Evolutionary conservation across 1,140 invertebrate genomes (phyloP).

Genomic region (Pseudomyrmex gracilis): DNA sequence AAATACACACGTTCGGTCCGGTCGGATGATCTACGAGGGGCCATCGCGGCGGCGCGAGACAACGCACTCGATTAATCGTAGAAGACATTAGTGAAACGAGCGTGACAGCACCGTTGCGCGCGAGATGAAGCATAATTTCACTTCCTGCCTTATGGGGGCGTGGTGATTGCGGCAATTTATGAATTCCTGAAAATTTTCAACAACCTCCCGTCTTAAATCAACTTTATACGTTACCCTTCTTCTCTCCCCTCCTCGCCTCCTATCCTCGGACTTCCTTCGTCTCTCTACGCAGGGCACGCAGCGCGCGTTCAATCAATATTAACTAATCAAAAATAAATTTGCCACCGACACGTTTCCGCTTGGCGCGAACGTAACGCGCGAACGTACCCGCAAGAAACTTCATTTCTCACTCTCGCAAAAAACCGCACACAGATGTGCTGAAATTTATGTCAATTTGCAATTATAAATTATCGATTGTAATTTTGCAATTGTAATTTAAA

Average conservation of each 20-base stretch:
- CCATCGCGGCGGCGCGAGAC: constrained; percentile 37
- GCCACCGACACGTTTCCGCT: background rate
- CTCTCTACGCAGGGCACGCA: background rate
- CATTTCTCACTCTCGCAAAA: too few relatives aligned
- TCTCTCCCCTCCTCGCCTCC: background rate
- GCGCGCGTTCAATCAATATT: constrained; percentile 12
- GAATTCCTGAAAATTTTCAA: constrained; percentile 47
- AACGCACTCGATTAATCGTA: constrained; percentile 63
- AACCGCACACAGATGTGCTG: too few relatives aligned
- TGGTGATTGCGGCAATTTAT: constrained; percentile 59
- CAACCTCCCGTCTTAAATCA: background rate
- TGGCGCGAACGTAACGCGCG: background rate
- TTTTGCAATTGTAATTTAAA: too few relatives aligned
- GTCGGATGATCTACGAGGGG: background rate
- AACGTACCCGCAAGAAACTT: too few relatives aligned
- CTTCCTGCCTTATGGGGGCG: constrained; percentile 53
- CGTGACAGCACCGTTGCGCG: constrained; percentile 59
- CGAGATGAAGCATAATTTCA: constrained; percentile 62
- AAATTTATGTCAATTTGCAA: too few relatives aligned
- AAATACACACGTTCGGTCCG: background rate
- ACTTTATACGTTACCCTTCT: background rate
- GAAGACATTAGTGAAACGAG: constrained; percentile 66
- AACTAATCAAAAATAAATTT: constrained; percentile 34
- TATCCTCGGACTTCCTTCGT: background rate
- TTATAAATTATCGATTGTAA: too few relatives aligned